These are phyloP conservation scores for Hirtodrosophila confusa DNA, from an alignment of 2,888 invertebrate species.

Conservation along the genomic window DNA sequence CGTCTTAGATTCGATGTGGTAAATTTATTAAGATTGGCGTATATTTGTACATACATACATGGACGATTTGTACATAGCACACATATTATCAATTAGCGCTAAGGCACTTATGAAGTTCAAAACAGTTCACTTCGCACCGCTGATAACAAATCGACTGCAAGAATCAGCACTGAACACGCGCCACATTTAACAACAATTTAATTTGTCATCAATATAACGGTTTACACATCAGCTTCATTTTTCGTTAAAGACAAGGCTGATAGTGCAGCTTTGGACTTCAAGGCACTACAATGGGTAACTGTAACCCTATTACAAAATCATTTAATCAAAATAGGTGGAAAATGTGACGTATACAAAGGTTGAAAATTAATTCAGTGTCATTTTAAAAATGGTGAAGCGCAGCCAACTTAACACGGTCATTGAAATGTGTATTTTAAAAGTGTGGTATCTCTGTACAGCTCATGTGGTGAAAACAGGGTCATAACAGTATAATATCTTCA, in stretches of 20 bases:
- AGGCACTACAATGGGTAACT: not conserved
- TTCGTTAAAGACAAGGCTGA: conserved; percentile 15
- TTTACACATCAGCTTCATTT: conserved; percentile 23
- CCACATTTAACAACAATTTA: conserved; percentile 30
- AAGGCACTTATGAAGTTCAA: conserved; percentile 57
- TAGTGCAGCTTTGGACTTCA: conserved; percentile 16
- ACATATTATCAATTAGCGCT: conserved; percentile 71
- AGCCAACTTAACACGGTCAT: too few relatives aligned
- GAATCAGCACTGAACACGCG: conserved; percentile 42
- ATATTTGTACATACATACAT: conserved; percentile 20
- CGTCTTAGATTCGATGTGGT: conserved; percentile 50
- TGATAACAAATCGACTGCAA: conserved; percentile 37
- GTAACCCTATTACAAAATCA: too few relatives aligned
- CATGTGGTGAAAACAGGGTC: too few relatives aligned
- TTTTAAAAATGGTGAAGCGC: too few relatives aligned
- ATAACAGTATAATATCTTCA: too few relatives aligned
- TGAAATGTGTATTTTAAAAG: too few relatives aligned
- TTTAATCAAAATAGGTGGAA: too few relatives aligned
- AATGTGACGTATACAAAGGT: too few relatives aligned
- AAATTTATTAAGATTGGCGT: conserved; percentile 28
- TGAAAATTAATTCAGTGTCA: too few relatives aligned
- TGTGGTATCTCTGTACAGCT: too few relatives aligned
- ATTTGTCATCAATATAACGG: conserved; percentile 25
- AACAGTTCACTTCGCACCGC: conserved; percentile 56
- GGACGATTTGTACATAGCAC: not conserved